Evolutionary conservation across 1,140 invertebrate species (phyloP).

Genomic region (Halotydeus destructor): DNA sequence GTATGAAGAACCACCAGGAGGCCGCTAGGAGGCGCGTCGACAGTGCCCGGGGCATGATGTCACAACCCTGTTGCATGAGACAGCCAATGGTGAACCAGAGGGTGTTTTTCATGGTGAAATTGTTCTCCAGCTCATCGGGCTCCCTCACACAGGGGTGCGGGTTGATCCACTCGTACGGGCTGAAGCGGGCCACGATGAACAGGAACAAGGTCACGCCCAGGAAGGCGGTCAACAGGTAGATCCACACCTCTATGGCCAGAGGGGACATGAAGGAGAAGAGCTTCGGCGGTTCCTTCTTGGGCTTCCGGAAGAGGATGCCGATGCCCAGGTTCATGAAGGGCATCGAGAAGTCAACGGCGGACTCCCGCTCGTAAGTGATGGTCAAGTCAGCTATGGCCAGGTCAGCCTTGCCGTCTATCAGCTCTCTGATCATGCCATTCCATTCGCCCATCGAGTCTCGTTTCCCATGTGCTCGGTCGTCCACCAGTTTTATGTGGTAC

Average conservation of each 20-base stretch:
- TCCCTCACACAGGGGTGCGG: constrained; percentile 51
- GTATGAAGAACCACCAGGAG: constrained; percentile 35
- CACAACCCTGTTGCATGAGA: constrained; percentile 60
- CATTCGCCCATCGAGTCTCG: constrained; percentile 42
- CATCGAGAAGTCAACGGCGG: constrained; percentile 27
- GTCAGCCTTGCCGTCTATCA: constrained; percentile 39
- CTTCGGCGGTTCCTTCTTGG: constrained; percentile 21
- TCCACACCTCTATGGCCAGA: constrained; percentile 49
- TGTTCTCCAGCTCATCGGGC: constrained; percentile 52
- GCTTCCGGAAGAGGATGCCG: constrained; percentile 25
- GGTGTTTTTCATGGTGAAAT: constrained; percentile 44
- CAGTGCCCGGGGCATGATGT: constrained; percentile 49
- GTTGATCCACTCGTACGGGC: constrained; percentile 65
- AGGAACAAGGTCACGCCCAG: constrained; percentile 72
- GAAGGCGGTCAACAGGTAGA: constrained; percentile 84
- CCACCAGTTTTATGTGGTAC: constrained; percentile 35
- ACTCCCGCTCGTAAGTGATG: constrained; percentile 26
- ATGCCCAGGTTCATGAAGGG: constrained; percentile 29
- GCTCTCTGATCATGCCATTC: constrained; percentile 66
- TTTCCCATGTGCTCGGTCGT: constrained; percentile 27
- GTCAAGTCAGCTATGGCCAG: constrained; percentile 27
- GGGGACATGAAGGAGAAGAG: constrained; percentile 26
- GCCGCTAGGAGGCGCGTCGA: constrained; percentile 27
- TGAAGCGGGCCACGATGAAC: constrained; percentile 74
- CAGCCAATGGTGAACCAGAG: constrained; percentile 56